A percentile compares a stretch with the other conserved stretches of the same genome.
phyloP scores from a whole-genome alignment of 2,888 invertebrate species.

The Microplitis manilae region DNA sequence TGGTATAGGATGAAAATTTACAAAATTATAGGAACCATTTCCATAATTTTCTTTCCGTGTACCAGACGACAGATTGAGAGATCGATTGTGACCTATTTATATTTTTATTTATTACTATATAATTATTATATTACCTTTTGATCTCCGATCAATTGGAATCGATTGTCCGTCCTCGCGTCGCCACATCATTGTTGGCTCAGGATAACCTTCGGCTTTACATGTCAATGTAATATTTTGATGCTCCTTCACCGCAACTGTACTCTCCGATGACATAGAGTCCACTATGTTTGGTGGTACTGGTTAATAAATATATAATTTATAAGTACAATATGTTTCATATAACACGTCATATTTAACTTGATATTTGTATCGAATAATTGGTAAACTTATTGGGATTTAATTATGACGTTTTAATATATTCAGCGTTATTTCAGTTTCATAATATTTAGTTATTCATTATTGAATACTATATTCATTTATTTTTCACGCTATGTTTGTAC shows the following conservation, averaged over 20 bases:
- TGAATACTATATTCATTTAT: too few species aligned
- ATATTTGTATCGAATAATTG: constrained; percentile 3
- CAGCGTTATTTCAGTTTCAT: too few species aligned
- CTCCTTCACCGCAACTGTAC: constrained; percentile 92
- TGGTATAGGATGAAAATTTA: too few species aligned
- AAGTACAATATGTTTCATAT: background rate
- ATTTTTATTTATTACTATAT: background rate
- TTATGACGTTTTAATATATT: too few species aligned
- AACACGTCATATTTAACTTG: constrained; percentile 10
- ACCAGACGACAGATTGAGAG: too few species aligned
- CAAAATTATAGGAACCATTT: too few species aligned
- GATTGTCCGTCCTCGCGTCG: constrained; percentile 90
- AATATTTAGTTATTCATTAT: too few species aligned
- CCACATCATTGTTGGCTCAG: constrained; percentile 94
- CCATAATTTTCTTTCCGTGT: too few species aligned
- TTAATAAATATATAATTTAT: constrained; percentile 39
- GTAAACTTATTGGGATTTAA: too few species aligned
- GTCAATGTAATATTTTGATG: constrained; percentile 94
- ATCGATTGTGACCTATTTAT: too few species aligned
- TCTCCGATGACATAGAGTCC: constrained; percentile 91
- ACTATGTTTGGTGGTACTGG: constrained; percentile 95
- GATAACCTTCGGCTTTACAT: constrained; percentile 93
- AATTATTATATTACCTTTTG: constrained; percentile 79
- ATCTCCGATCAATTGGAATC: constrained; percentile 87
- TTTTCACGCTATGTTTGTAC: too few species aligned